These are phyloP conservation scores for Thalassaphorura encarpata DNA, from an alignment of 1,140 invertebrate genomes.

Conservation along the genomic window DNA sequence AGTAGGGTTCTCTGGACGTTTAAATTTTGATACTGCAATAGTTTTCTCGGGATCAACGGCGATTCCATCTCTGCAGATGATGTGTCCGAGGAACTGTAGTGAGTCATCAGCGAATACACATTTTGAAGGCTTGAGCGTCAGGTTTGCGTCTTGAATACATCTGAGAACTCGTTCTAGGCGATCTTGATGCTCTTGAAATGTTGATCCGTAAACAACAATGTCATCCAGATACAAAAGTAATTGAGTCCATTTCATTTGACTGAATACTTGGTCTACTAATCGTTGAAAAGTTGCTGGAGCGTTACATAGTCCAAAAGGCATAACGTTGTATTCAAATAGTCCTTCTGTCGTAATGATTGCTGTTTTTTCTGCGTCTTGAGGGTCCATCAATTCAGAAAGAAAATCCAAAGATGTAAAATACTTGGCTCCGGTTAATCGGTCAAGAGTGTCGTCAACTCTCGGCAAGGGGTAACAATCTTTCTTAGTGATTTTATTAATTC, in stretches of 20 bases:
- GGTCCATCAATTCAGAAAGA: constrained; percentile 36
- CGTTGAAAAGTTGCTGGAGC: constrained; percentile 40
- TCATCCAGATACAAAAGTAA: constrained; percentile 36
- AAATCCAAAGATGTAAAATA: constrained; percentile 13
- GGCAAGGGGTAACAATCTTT: constrained; percentile 3
- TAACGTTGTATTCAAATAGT: neutral
- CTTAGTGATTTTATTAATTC: constrained; percentile 9
- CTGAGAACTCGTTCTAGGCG: constrained; percentile 3
- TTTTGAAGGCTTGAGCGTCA: constrained; percentile 19
- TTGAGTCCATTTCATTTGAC: constrained; percentile 28
- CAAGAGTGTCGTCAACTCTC: constrained; percentile 11
- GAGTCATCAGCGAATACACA: constrained; percentile 2
- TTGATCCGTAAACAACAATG: constrained; percentile 26
- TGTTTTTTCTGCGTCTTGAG: constrained; percentile 37
- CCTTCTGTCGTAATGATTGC: constrained; percentile 24
- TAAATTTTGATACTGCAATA: constrained; percentile 3
- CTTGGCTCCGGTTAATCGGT: neutral
- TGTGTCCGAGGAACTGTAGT: constrained; percentile 16
- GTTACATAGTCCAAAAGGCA: constrained; percentile 32
- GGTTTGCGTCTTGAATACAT: neutral
- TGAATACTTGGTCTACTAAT: constrained; percentile 36
- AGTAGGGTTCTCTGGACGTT: neutral
- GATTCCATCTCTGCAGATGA: constrained; percentile 12
- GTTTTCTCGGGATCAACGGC: constrained; percentile 4
- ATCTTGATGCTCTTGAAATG: constrained; percentile 17